Evolutionary conservation across 2,797 vertebrate species (phyloP), one percentile per base, ranked within the genome.

Genomic region (Microctenopoma stevenorrisi): DNA sequence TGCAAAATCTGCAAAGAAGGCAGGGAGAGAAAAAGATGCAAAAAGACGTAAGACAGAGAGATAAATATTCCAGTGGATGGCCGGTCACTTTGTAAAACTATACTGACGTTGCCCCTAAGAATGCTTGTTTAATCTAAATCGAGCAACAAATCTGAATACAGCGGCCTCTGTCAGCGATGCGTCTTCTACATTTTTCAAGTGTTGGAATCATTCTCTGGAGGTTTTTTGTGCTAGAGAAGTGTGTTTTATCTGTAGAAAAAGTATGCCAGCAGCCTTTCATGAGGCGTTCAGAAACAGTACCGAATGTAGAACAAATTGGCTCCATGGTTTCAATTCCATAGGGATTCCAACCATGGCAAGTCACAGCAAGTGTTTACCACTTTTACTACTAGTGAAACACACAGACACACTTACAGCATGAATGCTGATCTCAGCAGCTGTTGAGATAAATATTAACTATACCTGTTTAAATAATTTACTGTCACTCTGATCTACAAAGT

Each of bases 1-100:
- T 99, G 97, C 48, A 99, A 68, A 88, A 99, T 97, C 98, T 99
- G 69, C 3, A 64, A 22, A n/a, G n/a, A 69, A 44, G 51, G 15
- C n/a, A 68, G 38, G 53, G 48, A 33, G n/a, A 5, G 28, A 47
- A 4, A 7, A 1, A 30, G 15, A 30, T 25, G 4, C 35, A 9
- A 30, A 35, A 18, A 66, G 14, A 37, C 15, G 35, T 48, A 2
- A 50, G 0, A 63, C 7, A 33, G 4, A 43, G 4, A 43, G 18
- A 0, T 33, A 10, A 22, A 64, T 37, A 68, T 33, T 26, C 33
- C 15, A 47, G 8, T 7, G 3, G 37, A 57, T 52, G 38, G 3
- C 5, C 6, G 1, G 5, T 33, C 30, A 7, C 9, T 37, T 9
- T 37, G 37, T 37, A 37, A 37, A 9, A 9, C 37, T 11, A 37